These are phyloP conservation scores for Lepetodrilus schrolli DNA, from an alignment of 2,888 invertebrate species.

Conservation along the genomic window DNA sequence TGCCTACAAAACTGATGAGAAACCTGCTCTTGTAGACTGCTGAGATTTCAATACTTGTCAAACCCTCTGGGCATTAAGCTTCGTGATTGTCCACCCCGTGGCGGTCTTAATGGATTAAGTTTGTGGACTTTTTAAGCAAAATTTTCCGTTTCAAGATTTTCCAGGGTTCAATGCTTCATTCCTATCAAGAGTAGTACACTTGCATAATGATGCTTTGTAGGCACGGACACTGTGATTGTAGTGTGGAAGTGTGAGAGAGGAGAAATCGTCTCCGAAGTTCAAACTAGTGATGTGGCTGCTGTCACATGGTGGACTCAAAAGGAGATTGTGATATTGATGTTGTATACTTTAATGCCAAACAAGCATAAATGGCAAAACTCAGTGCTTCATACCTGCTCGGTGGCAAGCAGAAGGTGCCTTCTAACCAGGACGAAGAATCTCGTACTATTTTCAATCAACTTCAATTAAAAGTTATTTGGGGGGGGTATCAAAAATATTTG, in stretches of 20 bases:
- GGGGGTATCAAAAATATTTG: background rate
- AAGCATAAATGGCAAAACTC: conserved; percentile 26
- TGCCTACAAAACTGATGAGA: too few relatives aligned
- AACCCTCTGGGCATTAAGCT: too few relatives aligned
- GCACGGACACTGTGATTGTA: background rate
- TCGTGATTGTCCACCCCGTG: too few relatives aligned
- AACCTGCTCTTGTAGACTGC: too few relatives aligned
- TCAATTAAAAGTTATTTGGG: background rate
- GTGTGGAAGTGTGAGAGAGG: background rate
- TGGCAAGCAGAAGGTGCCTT: conserved; percentile 12
- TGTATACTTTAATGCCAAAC: conserved; percentile 23
- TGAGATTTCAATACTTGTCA: too few relatives aligned
- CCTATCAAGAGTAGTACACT: background rate
- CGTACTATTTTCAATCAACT: background rate
- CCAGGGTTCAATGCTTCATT: background rate
- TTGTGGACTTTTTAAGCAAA: too few relatives aligned
- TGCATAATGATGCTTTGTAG: conserved; percentile 10
- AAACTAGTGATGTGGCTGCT: background rate
- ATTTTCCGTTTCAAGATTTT: too few relatives aligned
- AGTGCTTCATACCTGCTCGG: background rate
- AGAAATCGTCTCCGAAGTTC: conserved; percentile 25
- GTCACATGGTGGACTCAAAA: background rate
- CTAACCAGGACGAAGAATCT: conserved; percentile 12
- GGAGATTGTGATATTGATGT: conserved; percentile 25
- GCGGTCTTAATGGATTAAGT: too few relatives aligned